Evolutionary conservation across 2,797 vertebrate genomes (phyloP).

Genomic region (Columba guinea): DNA sequence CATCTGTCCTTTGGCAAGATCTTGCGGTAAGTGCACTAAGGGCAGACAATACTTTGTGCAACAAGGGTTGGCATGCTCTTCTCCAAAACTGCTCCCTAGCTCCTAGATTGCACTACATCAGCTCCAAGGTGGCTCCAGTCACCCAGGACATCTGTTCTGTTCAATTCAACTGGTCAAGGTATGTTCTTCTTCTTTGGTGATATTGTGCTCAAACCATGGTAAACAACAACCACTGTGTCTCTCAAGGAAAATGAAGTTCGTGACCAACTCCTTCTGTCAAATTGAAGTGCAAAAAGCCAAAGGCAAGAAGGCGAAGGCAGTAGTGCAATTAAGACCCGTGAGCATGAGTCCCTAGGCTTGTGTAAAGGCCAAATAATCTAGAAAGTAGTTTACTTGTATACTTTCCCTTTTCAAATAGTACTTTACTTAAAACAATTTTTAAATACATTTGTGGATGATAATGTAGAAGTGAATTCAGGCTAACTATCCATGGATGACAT

Average conservation of each 20-base stretch:
- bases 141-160: background rate
- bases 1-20: conserved; percentile 25
- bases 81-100: background rate
- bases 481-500: background rate
- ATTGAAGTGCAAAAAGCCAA: background rate
- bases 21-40: background rate
- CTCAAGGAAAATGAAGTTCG: background rate
- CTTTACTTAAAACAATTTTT: background rate
- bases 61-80: background rate
- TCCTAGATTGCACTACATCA: rapidly evolving
- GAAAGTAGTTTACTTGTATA: background rate
- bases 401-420: background rate
- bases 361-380: background rate
- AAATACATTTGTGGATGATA: background rate
- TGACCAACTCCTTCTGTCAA: background rate
- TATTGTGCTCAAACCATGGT: background rate
- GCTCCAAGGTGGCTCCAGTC: background rate
- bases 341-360: rapidly evolving
- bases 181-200: background rate
- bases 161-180: background rate
- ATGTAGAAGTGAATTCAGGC: background rate
- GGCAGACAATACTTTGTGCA: background rate
- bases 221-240: background rate
- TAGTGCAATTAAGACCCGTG: background rate
- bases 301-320: background rate